Evolutionary conservation across 2,797 vertebrate genomes (phyloP).

Genomic region (Lindbergichthys nudifrons): DNA sequence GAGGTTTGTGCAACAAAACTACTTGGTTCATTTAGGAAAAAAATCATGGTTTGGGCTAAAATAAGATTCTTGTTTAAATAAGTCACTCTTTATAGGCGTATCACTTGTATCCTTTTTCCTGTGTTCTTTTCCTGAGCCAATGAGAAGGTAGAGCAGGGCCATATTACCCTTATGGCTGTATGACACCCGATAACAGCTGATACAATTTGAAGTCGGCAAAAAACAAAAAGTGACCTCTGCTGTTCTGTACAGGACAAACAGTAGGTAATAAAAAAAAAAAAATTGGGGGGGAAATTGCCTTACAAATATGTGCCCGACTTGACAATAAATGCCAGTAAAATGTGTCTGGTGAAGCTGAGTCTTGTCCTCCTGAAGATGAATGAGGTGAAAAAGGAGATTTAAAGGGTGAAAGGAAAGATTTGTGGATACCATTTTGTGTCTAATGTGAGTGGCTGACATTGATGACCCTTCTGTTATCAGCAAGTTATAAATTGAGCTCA

Average conservation of each 20-base stretch:
- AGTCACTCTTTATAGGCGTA: too few species aligned
- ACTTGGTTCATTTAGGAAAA: too few species aligned
- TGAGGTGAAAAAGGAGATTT: conserved; percentile 49
- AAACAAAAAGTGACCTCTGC: background rate
- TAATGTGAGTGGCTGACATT: conserved; percentile 31
- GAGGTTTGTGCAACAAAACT: too few species aligned
- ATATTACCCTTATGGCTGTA: too few species aligned
- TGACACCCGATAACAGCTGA: too few species aligned
- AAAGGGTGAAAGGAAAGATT: conserved; percentile 49
- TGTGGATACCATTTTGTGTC: conserved; percentile 22
- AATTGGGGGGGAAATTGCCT: conserved; percentile 21
- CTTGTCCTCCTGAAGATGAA: conserved; percentile 19
- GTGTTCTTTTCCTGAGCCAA: too few species aligned
- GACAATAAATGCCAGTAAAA: conserved; percentile 37
- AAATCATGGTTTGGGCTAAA: too few species aligned
- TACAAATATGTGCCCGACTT: conserved; percentile 32
- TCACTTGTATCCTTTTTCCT: too few species aligned
- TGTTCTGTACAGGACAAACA: background rate
- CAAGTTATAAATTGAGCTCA: conserved; percentile 8
- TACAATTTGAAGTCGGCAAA: too few species aligned
- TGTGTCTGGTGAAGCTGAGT: conserved; percentile 14
- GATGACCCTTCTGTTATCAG: conserved; percentile 34
- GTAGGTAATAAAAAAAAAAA: conserved; percentile 8
- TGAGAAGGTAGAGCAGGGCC: too few species aligned
- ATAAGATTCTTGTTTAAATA: too few species aligned